Evolutionary conservation across 1,140 invertebrate genomes (phyloP).

Genomic region (Cherax quadricarinatus): DNA sequence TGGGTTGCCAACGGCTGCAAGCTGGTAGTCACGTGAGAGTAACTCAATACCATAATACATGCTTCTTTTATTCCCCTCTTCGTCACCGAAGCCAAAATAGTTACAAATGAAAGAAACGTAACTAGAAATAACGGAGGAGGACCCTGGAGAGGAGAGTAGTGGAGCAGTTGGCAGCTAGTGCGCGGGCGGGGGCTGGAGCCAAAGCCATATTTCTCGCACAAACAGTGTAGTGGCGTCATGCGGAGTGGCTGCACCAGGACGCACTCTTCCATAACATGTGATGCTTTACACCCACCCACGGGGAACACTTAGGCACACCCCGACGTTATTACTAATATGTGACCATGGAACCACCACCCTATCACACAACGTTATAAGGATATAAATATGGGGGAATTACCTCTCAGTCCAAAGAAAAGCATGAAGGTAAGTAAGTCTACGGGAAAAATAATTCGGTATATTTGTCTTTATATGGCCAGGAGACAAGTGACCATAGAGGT

Average conservation of each 20-base stretch:
- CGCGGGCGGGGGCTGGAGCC: constrained; percentile 33
- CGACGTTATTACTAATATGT: background rate
- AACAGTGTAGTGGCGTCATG: constrained; percentile 52
- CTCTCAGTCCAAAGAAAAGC: constrained; percentile 47
- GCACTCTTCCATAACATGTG: constrained; percentile 14
- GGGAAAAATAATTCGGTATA: background rate
- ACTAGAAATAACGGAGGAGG: background rate
- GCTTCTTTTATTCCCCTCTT: background rate
- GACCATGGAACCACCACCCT: background rate
- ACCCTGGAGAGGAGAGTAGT: background rate
- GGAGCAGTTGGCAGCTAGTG: constrained; percentile 50
- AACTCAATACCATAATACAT: constrained; percentile 1
- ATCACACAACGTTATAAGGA: background rate
- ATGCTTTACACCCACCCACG: background rate
- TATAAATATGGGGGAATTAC: constrained; percentile 46
- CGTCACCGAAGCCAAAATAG: constrained; percentile 6
- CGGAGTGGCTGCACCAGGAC: constrained; percentile 13
- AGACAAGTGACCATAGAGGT: background rate
- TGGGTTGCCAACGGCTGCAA: background rate
- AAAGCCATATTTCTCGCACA: constrained; percentile 50
- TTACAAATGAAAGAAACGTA: constrained; percentile 25
- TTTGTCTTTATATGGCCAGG: background rate
- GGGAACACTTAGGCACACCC: background rate
- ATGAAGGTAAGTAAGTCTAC: constrained; percentile 50
- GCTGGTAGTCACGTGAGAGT: background rate